Evolutionary conservation across 2,113 vertebrate genomes (phyloP).

Genomic region (Chaetorhynchus papuensis): DNA sequence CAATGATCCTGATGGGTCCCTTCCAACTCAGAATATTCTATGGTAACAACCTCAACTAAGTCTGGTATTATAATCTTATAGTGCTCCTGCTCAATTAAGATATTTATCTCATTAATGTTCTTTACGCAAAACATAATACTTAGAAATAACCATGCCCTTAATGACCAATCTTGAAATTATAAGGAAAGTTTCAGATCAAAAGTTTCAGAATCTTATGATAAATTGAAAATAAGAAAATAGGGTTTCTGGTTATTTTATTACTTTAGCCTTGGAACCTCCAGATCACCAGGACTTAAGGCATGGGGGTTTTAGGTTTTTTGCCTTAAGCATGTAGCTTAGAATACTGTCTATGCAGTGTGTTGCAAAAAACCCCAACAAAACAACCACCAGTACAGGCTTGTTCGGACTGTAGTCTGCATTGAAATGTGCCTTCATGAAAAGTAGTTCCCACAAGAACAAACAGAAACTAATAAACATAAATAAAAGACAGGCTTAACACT

Average conservation of each 20-base stretch:
- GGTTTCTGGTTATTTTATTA: neutral
- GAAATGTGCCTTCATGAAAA: neutral
- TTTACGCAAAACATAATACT: neutral
- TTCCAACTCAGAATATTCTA: neutral
- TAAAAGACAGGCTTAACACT: neutral
- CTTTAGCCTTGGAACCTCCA: neutral
- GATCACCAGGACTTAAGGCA: neutral
- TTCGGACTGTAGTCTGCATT: neutral
- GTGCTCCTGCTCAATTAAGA: neutral
- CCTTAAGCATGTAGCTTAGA: neutral
- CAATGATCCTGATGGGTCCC: neutral
- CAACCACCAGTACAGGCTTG: neutral
- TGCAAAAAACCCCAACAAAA: neutral
- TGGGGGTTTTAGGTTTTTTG: neutral
- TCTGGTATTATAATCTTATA: neutral
- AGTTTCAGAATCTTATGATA: neutral
- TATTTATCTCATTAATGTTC: neutral
- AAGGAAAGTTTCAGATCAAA: neutral
- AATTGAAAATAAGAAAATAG: neutral
- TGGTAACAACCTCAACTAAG: neutral
- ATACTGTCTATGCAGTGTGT: neutral
- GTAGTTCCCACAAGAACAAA: neutral
- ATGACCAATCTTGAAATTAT: neutral
- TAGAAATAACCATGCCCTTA: neutral
- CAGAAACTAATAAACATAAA: neutral